These are phyloP conservation scores for Escarpia spicata DNA, from an alignment of 2,888 invertebrate species.

Conservation along the genomic window DNA sequence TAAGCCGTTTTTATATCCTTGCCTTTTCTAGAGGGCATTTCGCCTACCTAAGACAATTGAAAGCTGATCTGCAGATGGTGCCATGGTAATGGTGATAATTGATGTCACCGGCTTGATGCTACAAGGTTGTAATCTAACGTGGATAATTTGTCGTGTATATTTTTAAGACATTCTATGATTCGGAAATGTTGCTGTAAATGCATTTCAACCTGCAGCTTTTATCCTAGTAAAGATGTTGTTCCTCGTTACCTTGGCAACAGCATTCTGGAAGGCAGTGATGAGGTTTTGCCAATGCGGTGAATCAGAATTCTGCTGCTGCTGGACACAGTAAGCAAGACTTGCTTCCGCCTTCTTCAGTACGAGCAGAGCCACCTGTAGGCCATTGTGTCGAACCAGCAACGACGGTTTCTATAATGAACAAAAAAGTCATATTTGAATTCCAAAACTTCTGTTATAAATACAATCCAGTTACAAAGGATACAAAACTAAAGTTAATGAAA, in stretches of 20 bases:
- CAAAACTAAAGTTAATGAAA: not conserved
- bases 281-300: not conserved
- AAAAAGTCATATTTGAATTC: not conserved
- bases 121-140: not conserved
- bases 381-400: conserved; percentile 8
- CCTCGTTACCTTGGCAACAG: not conserved
- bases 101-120: not conserved
- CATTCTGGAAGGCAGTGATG: not conserved
- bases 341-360: not conserved
- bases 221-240: not conserved
- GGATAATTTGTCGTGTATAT: not conserved
- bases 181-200: not conserved
- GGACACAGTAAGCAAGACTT: not conserved
- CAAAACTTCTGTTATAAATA: not conserved
- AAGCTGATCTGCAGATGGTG: no score
- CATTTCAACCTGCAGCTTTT: not conserved
- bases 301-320: not conserved
- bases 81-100: no score
- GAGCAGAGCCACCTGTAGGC: not conserved
- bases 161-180: not conserved
- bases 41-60: no score
- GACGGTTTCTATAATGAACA: not conserved
- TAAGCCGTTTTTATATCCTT: no score
- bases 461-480: not conserved
- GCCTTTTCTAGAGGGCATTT: no score